Base-by-base conservation (phyloP, 1,140 invertebrate species). In the Copidosoma floridanum region DNA sequence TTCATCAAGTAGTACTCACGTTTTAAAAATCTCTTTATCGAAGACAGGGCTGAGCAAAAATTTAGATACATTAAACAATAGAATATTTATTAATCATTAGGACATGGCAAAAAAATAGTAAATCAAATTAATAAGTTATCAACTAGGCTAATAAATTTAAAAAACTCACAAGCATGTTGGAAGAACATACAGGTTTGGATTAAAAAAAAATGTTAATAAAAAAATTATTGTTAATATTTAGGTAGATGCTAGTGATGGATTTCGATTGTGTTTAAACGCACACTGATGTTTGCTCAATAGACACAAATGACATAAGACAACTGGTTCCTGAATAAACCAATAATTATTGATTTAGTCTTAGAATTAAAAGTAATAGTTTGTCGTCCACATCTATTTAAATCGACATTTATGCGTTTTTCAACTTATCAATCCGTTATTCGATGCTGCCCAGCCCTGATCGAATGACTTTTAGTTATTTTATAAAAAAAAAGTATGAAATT, bases 21-120 rank as follows among this genome's bases (percentile, higher is more conserved):
- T 55, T 41, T 40, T 24, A 61, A 61, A 48, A 61, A 55, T 52
- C 51, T 48, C 52, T 61, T 61, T 50, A 61, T 48, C 43, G 44
- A 61, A 47, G 51, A 55, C 52, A 54, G 58, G 58, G 52, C 58
- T 61, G 58, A 61, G 51, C 58, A 61, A 61, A 55, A 55, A 55
- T 61, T 55, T 47, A 23, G 24, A 47, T 1, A 40, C 2, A 32
- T 54, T 50, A 40, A 52, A 53, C 16, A 26, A 44, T 51, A 23
- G 24, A 51, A 26, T 58, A 48, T 38, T 7, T 23, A 35, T 41
- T 53, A 20, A 2, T 37, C 16, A 12, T 24, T 52, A 52, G 50
- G 35, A 21, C 29, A 52, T 52, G 21, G 24, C 24, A 52, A 38
- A 46, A 11, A 24, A 46, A 24, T 5, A 46, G 16, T 46, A 46